Conservation (phyloP, 2,888 invertebrate genomes). For the Lochmaea capreae region DNA sequence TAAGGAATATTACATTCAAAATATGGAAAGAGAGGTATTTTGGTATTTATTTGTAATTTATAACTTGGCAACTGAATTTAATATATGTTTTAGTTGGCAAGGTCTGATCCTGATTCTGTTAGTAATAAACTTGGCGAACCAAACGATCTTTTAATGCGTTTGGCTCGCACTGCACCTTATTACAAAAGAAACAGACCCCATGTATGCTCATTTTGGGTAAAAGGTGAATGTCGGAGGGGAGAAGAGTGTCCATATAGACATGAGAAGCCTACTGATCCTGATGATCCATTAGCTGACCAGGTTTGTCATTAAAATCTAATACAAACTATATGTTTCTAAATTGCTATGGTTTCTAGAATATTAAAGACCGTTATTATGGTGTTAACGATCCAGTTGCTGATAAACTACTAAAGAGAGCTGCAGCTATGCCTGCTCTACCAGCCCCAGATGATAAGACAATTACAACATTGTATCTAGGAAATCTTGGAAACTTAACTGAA, state of each 20-base stretch:
- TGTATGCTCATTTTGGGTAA: constrained; percentile 98
- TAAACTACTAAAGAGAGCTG: constrained; percentile 88
- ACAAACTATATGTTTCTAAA: constrained; percentile 58
- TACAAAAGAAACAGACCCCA: constrained; percentile 95
- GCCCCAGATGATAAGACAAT: constrained; percentile 96
- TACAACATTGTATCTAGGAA: constrained; percentile 97
- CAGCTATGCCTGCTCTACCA: constrained; percentile 93
- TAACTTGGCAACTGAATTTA: not conserved
- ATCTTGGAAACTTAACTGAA: constrained; percentile 90
- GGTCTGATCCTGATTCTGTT: constrained; percentile 67
- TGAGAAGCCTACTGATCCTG: constrained; percentile 96
- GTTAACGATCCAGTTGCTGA: constrained; percentile 97
- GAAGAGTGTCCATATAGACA: constrained; percentile 97
- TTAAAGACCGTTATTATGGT: constrained; percentile 94
- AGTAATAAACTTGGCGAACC: constrained; percentile 81
- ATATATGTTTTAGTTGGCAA: constrained; percentile 55
- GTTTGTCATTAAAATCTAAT: not conserved
- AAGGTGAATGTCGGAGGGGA: constrained; percentile 94
- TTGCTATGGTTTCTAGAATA: constrained; percentile 73
- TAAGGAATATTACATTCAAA: constrained; percentile 94
- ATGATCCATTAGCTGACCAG: constrained; percentile 93
- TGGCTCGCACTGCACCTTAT: constrained; percentile 93
- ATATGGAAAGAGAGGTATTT: constrained; percentile 83
- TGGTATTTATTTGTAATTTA: not conserved
- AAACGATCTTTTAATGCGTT: constrained; percentile 84